Base-by-base conservation (phyloP, 1,140 invertebrate genomes). In the Diplogasteroides magnus region DNA sequence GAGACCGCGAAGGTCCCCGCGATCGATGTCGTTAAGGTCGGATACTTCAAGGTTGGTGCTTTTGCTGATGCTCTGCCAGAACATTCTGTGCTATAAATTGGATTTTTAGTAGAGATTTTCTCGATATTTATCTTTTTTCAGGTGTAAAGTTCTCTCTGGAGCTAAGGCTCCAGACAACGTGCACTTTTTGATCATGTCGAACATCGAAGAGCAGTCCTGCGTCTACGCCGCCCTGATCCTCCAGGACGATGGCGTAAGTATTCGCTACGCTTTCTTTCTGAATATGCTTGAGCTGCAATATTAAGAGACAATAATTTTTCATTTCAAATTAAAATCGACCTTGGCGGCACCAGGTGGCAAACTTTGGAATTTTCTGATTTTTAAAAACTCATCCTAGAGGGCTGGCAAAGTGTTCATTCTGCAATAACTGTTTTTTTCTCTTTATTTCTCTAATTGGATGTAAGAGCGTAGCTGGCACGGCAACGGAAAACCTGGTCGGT, bases 161-260 rank as follows among this genome's bases (percentile, higher is more conserved):
- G 77, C 77, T 80, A 78, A 82, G 80, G 78, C 76, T 77, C 11
- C 19, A 25, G 58, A 67, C 79, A 64, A 78, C 77, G 61, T 80
- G 67, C 78, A 77, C 56, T 64, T 71, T 25, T 58, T 37, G 60
- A 73, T 72, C 19, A 82, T 82, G 80, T 79, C 80, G 68, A 75
- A 81, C 23, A 72, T 69, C 27, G 74, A 82, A 71, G 94, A 98
- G 90, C 88, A 97, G 80, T 94, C 95, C 79, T 97, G 94, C 87
- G 91, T 95, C 82, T 98, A 98, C 86, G 90, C 93, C 77, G 90
- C 94, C 77, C 88, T 98, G 73, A 93, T 98, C 85, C 88, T 98
- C 76, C 90, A 92, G 79, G 95, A 98, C 86, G 95, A 98, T 84
- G 93, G 97, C 19, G 37, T 48, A 19, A 48, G 37, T 48, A 11